These are phyloP conservation scores for Mesochorus sp. DNA, from an alignment of 2,888 invertebrate genomes.

Conservation along the genomic window DNA sequence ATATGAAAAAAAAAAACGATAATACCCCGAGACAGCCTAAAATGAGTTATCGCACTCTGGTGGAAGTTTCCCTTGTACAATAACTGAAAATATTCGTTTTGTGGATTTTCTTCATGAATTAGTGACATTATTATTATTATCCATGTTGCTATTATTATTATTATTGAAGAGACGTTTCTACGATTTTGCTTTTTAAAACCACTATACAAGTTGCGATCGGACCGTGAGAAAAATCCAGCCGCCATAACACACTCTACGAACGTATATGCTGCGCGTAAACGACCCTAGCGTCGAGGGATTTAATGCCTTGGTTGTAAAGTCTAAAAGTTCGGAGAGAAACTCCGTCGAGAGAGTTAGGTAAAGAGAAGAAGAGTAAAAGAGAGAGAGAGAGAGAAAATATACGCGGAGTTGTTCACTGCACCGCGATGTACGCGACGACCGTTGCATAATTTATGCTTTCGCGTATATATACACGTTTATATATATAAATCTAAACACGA, in stretches of 20 bases:
- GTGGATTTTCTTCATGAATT: slow-evolving; percentile 6
- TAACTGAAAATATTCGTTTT: not conserved
- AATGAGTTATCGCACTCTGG: slow-evolving; percentile 1
- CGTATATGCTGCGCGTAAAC: slow-evolving; percentile 45
- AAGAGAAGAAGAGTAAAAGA: slow-evolving; percentile 18
- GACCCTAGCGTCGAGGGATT: slow-evolving; percentile 57
- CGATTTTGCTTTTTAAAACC: slow-evolving; percentile 36
- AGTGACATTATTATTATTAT: slow-evolving; percentile 9
- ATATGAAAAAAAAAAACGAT: not conserved
- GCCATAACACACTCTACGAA: slow-evolving; percentile 49
- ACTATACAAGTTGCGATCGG: slow-evolving; percentile 42
- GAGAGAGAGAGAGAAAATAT: slow-evolving; percentile 13
- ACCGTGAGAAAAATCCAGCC: slow-evolving; percentile 62
- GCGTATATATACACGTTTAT: slow-evolving; percentile 13
- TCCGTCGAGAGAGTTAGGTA: slow-evolving; percentile 9
- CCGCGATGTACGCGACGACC: slow-evolving; percentile 58
- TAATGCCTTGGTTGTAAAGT: slow-evolving; percentile 62
- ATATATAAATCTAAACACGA: slow-evolving; percentile 9
- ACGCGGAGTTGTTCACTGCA: slow-evolving; percentile 53
- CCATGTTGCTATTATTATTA: not conserved
- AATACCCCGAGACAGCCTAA: not conserved
- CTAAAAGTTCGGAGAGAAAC: slow-evolving; percentile 47
- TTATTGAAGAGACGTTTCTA: slow-evolving; percentile 35
- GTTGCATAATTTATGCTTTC: slow-evolving; percentile 64
- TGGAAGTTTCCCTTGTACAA: not conserved